Percentiles rank a stretch among this genome's conserved stretches.
phyloP scores from a whole-genome alignment of 2,113 vertebrate species.

The Xenopus laevis region DNA sequence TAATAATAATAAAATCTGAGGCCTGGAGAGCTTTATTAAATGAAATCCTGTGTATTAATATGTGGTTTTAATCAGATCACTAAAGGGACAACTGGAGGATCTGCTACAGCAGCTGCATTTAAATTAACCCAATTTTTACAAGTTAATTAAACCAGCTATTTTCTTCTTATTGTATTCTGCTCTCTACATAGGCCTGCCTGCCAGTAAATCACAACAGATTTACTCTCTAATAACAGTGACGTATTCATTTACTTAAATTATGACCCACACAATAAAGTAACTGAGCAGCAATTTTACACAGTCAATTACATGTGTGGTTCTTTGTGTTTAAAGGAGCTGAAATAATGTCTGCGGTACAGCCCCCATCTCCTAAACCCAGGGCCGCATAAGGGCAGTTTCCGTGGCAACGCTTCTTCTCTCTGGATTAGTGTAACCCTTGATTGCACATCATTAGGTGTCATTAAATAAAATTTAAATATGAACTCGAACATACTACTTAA shows the following conservation, averaged over 20 bases:
- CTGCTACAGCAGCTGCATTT: constrained; percentile 72
- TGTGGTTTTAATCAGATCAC: constrained; percentile 54
- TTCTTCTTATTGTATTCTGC: constrained; percentile 85
- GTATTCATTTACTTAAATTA: constrained; percentile 95
- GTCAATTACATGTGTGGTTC: constrained; percentile 90
- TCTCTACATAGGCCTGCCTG: constrained; percentile 81
- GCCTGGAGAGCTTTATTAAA: constrained; percentile 43
- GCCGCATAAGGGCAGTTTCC: constrained; percentile 83
- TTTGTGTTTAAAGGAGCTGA: constrained; percentile 85
- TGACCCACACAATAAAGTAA: constrained; percentile 90
- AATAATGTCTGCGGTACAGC: constrained; percentile 84
- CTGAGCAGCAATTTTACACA: constrained; percentile 89
- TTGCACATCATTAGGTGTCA: constrained; percentile 95
- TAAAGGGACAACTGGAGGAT: constrained; percentile 65
- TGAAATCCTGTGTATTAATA: constrained; percentile 55
- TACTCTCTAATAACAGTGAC: constrained; percentile 80
- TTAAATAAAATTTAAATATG: constrained; percentile 95
- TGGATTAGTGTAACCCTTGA: constrained; percentile 83
- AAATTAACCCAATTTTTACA: constrained; percentile 81
- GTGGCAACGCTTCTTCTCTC: constrained; percentile 80
- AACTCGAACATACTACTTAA: constrained; percentile 77
- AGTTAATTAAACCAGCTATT: constrained; percentile 85
- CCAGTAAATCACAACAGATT: constrained; percentile 92
- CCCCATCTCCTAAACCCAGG: constrained; percentile 81
- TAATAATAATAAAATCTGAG: constrained; percentile 33